These are phyloP conservation scores for Pipistrellus kuhlii DNA, from an alignment of 2,797 vertebrate genomes.

Conservation along the genomic window DNA sequence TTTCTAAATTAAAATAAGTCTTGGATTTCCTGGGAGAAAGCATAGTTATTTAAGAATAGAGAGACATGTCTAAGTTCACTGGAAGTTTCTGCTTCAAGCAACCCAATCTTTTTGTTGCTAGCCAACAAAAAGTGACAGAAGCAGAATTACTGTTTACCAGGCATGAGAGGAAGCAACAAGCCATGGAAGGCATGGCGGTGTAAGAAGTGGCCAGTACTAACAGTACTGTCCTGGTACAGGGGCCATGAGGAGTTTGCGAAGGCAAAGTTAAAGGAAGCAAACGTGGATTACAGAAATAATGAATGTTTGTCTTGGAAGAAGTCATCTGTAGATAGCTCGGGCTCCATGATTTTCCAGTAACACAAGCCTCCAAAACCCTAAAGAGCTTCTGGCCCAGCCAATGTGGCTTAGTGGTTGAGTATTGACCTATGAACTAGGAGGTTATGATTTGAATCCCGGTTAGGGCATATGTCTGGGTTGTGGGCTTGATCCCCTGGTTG, in stretches of 20 bases:
- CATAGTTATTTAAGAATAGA: not conserved
- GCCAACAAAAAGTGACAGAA: not conserved
- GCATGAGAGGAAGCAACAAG: not conserved
- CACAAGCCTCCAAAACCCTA: not conserved
- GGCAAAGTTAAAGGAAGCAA: not conserved
- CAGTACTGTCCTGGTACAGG: not conserved
- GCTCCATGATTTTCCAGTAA: not conserved
- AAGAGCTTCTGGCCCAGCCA: too few relatives aligned
- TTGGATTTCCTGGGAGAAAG: not conserved
- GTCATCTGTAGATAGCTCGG: not conserved
- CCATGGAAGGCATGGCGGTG: fast-evolving
- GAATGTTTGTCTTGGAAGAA: not conserved
- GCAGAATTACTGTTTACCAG: not conserved
- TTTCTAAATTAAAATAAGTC: conserved; percentile 15
- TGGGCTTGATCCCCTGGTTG: too few relatives aligned
- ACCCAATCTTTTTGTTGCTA: not conserved
- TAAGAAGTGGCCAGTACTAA: not conserved
- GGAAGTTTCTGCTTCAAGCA: not conserved
- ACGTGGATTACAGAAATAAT: not conserved
- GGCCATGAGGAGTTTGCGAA: not conserved
- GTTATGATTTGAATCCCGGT: too few relatives aligned
- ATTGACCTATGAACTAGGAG: too few relatives aligned
- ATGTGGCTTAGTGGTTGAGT: too few relatives aligned
- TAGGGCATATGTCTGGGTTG: too few relatives aligned
- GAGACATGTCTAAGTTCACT: not conserved